Percentiles rank a stretch among this genome's conserved stretches.
Evolutionary conservation across 1,140 invertebrate genomes (phyloP).

Genomic region (Tenebrio molitor): DNA sequence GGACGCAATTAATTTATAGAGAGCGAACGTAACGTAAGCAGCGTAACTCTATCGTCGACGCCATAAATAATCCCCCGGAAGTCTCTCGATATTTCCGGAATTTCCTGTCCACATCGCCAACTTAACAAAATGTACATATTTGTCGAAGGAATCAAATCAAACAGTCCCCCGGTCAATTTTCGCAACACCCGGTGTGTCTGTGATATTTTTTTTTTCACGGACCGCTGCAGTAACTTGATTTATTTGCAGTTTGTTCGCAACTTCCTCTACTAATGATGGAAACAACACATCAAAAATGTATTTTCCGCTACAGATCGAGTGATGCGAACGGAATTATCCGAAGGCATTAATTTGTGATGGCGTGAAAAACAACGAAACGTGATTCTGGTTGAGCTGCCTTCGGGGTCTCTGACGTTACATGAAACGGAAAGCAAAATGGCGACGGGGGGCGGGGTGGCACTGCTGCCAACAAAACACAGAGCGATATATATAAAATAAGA

Average conservation of each 20-base stretch:
- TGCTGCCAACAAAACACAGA: constrained; percentile 17
- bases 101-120: neutral
- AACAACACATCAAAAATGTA: constrained; percentile 35
- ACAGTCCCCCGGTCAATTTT: constrained; percentile 23
- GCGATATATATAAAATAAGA: constrained; percentile 3
- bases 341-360: constrained; percentile 45
- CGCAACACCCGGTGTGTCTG: neutral
- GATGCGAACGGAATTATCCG: constrained; percentile 39
- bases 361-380: constrained; percentile 46
- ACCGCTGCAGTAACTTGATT: constrained; percentile 17
- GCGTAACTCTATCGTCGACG: neutral
- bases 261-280: constrained; percentile 30
- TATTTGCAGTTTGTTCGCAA: constrained; percentile 35
- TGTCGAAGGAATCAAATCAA: constrained; percentile 22
- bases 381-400: constrained; percentile 39
- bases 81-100: no score
- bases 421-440: constrained; percentile 42
- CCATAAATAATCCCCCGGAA: neutral
- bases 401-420: constrained; percentile 21
- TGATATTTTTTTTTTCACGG: constrained; percentile 15
- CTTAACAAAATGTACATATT: constrained; percentile 30
- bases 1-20: no score
- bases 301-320: constrained; percentile 34
- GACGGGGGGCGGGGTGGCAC: neutral
- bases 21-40: no score